These are phyloP conservation scores for Bradypodion pumilum DNA, from an alignment of 2,797 vertebrate genomes.

Conservation along the genomic window DNA sequence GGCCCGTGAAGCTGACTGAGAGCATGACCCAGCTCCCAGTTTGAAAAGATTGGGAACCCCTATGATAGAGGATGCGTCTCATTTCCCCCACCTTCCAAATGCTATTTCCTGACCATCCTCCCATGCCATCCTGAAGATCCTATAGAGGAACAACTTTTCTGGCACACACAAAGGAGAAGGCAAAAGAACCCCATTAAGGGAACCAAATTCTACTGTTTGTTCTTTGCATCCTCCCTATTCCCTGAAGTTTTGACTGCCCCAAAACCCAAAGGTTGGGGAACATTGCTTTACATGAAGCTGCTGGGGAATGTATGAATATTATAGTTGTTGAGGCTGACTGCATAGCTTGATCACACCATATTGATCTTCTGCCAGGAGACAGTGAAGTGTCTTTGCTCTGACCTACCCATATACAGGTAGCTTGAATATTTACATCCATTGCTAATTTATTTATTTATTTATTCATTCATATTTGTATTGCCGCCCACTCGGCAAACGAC, in stretches of 20 bases:
- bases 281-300: no score
- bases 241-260: background rate
- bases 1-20: no score
- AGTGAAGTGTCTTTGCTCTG: background rate
- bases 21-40: no score
- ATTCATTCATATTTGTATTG: no score
- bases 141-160: background rate
- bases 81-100: background rate
- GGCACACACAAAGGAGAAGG: background rate
- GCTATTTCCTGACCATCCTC: background rate
- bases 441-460: no score
- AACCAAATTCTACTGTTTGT: background rate
- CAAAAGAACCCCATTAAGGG: background rate
- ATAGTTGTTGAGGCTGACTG: background rate
- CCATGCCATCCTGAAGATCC: no score
- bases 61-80: background rate
- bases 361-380: background rate
- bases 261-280: no score
- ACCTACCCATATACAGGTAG: no score
- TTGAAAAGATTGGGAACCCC: no score
- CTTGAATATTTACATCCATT: no score
- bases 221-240: background rate
- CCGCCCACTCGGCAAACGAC: no score
- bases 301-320: background rate
- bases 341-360: background rate